Base-by-base conservation (phyloP, 2,888 invertebrate genomes). In the Microplitis deprimator region DNA sequence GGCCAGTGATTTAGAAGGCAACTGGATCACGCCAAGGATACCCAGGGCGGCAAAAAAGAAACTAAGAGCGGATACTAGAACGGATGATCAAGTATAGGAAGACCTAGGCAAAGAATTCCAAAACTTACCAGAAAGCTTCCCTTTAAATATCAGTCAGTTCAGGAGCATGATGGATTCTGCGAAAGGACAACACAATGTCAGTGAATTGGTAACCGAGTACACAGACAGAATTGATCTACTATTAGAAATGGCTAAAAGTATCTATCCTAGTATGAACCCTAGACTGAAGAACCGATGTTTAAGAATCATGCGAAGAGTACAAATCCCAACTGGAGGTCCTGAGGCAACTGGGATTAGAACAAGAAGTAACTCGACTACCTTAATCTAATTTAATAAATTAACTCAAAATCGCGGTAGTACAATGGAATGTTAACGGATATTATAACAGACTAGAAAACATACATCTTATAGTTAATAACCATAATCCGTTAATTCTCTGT, bases 401-500 rank as follows among this genome's bases (percentile, higher is more conserved):
- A 13, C n/a, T 20, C 13, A 62, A 17, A 16, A 62, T 62, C 16
- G 20, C 16, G 7, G 8, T 62, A 7, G 10, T 82, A 59, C 79
- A 79, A 73, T 79, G 78, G 79, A 80, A 80, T 61, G 71, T 76
- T n/a, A 76, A 77, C 68, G 79, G 79, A 60, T 79, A 60, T 65
- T 59, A 40, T 50, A 77, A 72, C 74, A 71, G 38, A 50, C 10
- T 50, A 67, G 75, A 72, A 69, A 73, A 73, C 38, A 59, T 81
- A 6, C n/a, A 81, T 60, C 29, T 80, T 29, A 68, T 81, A 67
- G 16, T 77, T 8, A 38, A 59, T 6, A 68, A 79, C 68, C 29
- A 17, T n/a, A 59, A 68, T 41, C 79, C 80, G 0, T 29, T 60
- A 16, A 76, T 72, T 0, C 59, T 80, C 68, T 82, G 80, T 75